phyloP scores from a whole-genome alignment of 2,113 vertebrate genomes.

The Axis porcinus region DNA sequence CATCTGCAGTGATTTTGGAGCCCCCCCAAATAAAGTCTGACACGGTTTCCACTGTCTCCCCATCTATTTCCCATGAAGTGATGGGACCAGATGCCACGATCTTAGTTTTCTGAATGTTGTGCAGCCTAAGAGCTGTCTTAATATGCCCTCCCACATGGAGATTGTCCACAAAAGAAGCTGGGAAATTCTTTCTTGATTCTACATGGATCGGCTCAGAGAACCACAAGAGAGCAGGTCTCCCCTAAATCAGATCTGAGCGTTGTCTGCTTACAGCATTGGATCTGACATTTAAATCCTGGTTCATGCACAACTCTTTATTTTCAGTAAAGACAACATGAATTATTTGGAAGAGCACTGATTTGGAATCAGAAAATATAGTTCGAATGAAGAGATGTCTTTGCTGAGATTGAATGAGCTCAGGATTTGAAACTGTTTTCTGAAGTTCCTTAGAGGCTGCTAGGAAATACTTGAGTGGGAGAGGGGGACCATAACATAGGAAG shows the following conservation, averaged over 20 bases:
- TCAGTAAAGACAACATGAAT: not conserved
- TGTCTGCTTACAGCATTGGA: not conserved
- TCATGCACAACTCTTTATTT: not conserved
- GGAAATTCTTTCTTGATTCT: not conserved
- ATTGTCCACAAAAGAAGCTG: not conserved
- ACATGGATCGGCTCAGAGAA: not conserved
- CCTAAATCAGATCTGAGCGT: not conserved
- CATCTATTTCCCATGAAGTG: no score
- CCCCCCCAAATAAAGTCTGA: no score
- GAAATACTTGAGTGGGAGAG: not conserved
- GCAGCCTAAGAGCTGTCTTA: not conserved
- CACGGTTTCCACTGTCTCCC: no score
- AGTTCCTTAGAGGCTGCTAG: not conserved
- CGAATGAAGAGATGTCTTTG: not conserved
- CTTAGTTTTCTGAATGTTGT: no score
- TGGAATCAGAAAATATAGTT: not conserved
- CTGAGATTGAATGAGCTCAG: not conserved
- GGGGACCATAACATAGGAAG: fast-evolving
- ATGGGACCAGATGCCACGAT: no score
- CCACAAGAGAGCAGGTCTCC: not conserved
- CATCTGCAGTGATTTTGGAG: no score
- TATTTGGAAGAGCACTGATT: not conserved
- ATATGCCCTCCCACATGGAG: not conserved
- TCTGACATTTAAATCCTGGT: not conserved
- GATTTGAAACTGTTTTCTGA: not conserved